These are phyloP conservation scores for Phortica magna DNA, from an alignment of 2,888 invertebrate species.

Conservation along the genomic window DNA sequence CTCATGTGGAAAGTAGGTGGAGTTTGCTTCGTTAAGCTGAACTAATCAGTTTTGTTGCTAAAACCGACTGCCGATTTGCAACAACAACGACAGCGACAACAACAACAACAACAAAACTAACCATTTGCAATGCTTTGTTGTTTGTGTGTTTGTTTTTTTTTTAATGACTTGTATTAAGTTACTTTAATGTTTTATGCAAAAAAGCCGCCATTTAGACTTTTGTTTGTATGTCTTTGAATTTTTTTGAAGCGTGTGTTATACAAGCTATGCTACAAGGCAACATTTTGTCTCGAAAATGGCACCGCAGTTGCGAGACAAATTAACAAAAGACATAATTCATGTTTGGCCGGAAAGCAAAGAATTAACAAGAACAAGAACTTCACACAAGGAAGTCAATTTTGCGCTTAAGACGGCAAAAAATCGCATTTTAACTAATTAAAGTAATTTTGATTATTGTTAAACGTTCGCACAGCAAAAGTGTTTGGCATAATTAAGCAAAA, in stretches of 20 bases:
- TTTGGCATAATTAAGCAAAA: too few relatives aligned
- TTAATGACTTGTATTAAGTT: conserved; percentile 19
- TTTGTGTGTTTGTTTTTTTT: background rate
- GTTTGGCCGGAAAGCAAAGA: background rate
- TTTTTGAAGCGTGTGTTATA: background rate
- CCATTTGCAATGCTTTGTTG: background rate
- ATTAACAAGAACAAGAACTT: too few relatives aligned
- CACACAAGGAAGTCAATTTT: too few relatives aligned
- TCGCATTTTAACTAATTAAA: too few relatives aligned
- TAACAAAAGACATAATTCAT: background rate
- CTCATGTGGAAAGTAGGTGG: conserved; percentile 67
- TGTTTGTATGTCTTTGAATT: background rate
- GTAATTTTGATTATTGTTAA: too few relatives aligned
- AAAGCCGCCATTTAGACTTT: background rate
- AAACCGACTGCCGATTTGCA: background rate
- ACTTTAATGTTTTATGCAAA: background rate
- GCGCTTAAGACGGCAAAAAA: too few relatives aligned
- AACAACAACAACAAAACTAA: too few relatives aligned
- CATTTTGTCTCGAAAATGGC: background rate
- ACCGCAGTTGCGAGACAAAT: background rate
- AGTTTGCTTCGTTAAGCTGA: conserved; percentile 48
- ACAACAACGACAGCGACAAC: too few relatives aligned
- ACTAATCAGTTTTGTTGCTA: conserved; percentile 35
- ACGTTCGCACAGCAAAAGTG: too few relatives aligned
- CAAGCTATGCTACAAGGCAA: background rate